phyloP scores from a whole-genome alignment of 2,888 invertebrate genomes.

The Leptopilina myrica region DNA sequence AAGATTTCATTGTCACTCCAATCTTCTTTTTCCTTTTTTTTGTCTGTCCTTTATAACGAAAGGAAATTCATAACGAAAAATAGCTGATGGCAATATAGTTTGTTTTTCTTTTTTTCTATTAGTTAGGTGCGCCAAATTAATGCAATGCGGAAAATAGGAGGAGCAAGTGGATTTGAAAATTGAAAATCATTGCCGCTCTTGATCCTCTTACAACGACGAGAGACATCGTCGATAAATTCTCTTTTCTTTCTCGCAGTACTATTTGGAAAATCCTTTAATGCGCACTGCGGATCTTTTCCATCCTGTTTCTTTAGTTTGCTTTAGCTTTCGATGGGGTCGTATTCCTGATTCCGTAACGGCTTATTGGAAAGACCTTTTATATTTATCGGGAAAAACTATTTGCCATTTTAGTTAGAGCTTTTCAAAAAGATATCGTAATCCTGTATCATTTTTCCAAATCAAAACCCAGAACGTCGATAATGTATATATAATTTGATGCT shows the following conservation, averaged over 20 bases:
- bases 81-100: no score
- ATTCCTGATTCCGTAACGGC: slow-evolving; percentile 56
- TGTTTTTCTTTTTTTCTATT: no score
- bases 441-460: no score
- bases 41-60: no score
- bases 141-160: slow-evolving; percentile 59
- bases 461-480: no score
- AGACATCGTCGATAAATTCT: slow-evolving; percentile 72
- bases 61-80: no score
- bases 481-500: no score
- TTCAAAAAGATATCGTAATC: no score
- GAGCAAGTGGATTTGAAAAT: slow-evolving; percentile 72
- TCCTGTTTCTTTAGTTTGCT: slow-evolving; percentile 47
- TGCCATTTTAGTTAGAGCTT: background rate
- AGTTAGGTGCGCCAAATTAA: slow-evolving; percentile 54
- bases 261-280: slow-evolving; percentile 66
- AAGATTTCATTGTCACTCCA: no score
- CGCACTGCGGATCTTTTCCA: slow-evolving; percentile 62
- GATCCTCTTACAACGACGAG: slow-evolving; percentile 71
- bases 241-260: slow-evolving; percentile 50
- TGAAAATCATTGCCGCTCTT: slow-evolving; percentile 73
- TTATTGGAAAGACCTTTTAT: slow-evolving; percentile 47
- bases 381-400: slow-evolving; percentile 16
- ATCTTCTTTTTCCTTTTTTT: no score
- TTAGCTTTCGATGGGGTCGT: slow-evolving; percentile 51